phyloP scores from a whole-genome alignment of 2,797 vertebrate species.

The Acanthurus lineatus region DNA sequence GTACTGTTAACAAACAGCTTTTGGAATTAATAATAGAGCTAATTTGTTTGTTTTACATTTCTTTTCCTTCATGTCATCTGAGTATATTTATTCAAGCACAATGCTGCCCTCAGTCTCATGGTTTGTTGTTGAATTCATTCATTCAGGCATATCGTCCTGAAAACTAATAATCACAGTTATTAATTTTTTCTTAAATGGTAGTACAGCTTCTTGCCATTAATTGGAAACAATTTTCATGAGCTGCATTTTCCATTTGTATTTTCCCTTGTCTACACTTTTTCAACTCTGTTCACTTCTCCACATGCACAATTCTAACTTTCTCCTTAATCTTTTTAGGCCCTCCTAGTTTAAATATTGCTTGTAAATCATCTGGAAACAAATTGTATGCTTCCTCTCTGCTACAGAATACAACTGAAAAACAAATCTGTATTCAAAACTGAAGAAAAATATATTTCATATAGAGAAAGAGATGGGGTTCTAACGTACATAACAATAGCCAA shows the following conservation, averaged over 20 bases:
- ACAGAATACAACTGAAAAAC: too few relatives aligned
- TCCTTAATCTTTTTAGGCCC: too few relatives aligned
- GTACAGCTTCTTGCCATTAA: background rate
- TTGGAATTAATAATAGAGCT: slow-evolving; percentile 30
- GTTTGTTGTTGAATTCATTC: background rate
- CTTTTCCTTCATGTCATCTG: slow-evolving; percentile 24
- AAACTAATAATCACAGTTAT: background rate
- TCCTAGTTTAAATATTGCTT: too few relatives aligned
- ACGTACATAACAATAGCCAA: too few relatives aligned
- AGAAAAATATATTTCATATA: too few relatives aligned
- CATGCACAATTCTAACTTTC: too few relatives aligned
- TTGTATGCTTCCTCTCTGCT: too few relatives aligned
- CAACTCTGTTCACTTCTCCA: background rate
- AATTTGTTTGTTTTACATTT: slow-evolving; percentile 28
- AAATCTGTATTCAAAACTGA: too few relatives aligned
- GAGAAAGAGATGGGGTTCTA: too few relatives aligned
- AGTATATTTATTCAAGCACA: slow-evolving; percentile 13
- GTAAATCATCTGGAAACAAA: too few relatives aligned
- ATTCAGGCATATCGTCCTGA: background rate
- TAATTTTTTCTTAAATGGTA: background rate
- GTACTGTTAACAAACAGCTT: slow-evolving; percentile 25
- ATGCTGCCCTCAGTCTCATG: background rate
- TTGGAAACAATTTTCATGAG: background rate
- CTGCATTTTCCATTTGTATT: background rate
- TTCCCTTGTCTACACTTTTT: background rate